Evolutionary conservation across 2,797 vertebrate species (phyloP), one percentile per base, ranked within the genome.

Genomic region (Gorsachius magnificus): DNA sequence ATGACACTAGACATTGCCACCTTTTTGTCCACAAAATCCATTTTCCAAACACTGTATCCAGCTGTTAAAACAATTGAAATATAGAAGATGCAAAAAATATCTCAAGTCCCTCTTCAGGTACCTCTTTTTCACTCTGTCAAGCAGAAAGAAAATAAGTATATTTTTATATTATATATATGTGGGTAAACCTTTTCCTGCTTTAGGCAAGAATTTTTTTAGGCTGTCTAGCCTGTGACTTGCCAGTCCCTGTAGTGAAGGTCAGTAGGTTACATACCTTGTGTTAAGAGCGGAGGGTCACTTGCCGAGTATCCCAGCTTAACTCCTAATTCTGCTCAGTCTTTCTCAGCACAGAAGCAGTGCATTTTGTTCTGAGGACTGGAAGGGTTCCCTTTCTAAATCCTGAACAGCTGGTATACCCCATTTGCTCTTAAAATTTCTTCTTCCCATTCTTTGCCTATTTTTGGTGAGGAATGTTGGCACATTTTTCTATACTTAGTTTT

Each of bases 391-490:
- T 87, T 85, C 90, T 94, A 90, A 97, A 95, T 94, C 91, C 96
- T 83, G 78, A 94, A 96, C 96, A 96, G 96, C 96, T 96, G 95
- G 94, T 95, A 87, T 68, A 93, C 86, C 76, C 90, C 88, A 83
- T 92, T 95, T 93, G 91, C 82, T 90, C 89, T 95, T 90, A 97
- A 97, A 96, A 91, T 89, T 89, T 96, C 92, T 58, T 96, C 96
- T 96, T 96, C 96, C 95, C 93, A 93, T 96, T 97, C 95, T 96
- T 96, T 97, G 96, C 89, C 96, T 96, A 95, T 96, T 97, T 97
- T 96, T 95, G 96, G 96, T 93, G 90, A 92, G 93, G 94, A 96
- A 96, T 95, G 95, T 83, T 85, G 90, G 87, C 71, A 85, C 94
- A 95, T 96, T 96, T 96, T 96, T 97, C 93, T 90, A 74, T 87